Conservation (phyloP, 1,140 invertebrate genomes). For the Lucilia sericata region DNA sequence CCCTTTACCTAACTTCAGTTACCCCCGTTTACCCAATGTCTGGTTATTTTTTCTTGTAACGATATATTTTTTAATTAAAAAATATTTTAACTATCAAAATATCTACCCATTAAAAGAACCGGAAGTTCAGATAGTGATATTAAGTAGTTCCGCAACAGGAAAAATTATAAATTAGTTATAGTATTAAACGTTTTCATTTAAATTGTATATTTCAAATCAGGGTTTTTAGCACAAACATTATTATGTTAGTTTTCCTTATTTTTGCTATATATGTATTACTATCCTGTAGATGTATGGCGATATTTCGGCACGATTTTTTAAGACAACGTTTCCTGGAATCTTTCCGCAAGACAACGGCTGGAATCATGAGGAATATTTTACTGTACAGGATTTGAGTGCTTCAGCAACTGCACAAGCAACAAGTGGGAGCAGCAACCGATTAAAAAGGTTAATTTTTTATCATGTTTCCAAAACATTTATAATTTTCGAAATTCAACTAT, state of each 20-base stretch:
- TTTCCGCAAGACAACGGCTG: conserved; percentile 60
- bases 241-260: conserved; percentile 10
- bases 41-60: no score
- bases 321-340: conserved; percentile 59
- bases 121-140: no score
- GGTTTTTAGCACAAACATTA: no score
- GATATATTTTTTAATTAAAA: no score
- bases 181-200: no score
- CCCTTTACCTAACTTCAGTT: background rate
- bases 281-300: conserved; percentile 60
- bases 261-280: background rate
- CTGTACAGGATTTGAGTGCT: conserved; percentile 60
- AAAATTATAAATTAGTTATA: no score
- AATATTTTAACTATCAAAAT: no score
- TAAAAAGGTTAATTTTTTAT: conserved; percentile 31
- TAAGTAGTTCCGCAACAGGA: no score
- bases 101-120: no score
- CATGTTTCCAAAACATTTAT: background rate
- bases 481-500: background rate
- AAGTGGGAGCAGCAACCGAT: conserved; percentile 17
- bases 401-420: conserved; percentile 46
- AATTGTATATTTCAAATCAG: no score
- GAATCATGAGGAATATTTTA: conserved; percentile 61
- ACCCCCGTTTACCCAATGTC: background rate
- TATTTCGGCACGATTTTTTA: conserved; percentile 63